These are phyloP conservation scores for Lycorma delicatula DNA, from an alignment of 1,140 invertebrate genomes.

Conservation along the genomic window DNA sequence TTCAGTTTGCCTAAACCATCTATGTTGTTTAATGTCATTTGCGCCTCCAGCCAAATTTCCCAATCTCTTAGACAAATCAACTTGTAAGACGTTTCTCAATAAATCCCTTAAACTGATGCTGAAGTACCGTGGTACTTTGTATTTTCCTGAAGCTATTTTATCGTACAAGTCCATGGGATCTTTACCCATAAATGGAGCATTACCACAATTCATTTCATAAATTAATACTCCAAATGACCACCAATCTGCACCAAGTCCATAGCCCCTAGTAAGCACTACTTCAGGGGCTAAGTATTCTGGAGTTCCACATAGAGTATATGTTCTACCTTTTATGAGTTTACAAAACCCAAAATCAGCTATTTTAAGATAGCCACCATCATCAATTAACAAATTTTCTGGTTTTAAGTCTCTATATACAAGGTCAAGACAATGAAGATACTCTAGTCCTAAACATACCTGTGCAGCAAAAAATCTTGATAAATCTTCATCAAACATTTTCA, in stretches of 20 bases:
- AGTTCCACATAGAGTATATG: slow-evolving; percentile 92
- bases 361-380: slow-evolving; percentile 58
- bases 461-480: slow-evolving; percentile 84
- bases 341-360: slow-evolving; percentile 15
- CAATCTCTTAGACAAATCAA: slow-evolving; percentile 78
- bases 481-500: slow-evolving; percentile 57
- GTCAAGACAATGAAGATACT: slow-evolving; percentile 86
- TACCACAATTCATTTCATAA: slow-evolving; percentile 75
- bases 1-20: slow-evolving; percentile 29
- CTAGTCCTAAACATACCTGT: slow-evolving; percentile 82
- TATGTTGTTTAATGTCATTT: slow-evolving; percentile 54
- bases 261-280: slow-evolving; percentile 89
- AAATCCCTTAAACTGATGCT: slow-evolving; percentile 74
- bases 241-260: slow-evolving; percentile 94
- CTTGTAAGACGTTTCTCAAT: slow-evolving; percentile 74
- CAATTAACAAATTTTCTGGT: slow-evolving; percentile 91
- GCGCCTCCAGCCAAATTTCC: slow-evolving; percentile 79
- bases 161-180: slow-evolving; percentile 88
- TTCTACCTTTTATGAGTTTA: slow-evolving; percentile 35
- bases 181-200: slow-evolving; percentile 71
- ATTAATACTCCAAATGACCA: slow-evolving; percentile 88
- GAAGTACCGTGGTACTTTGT: slow-evolving; percentile 58
- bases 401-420: slow-evolving; percentile 90
- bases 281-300: slow-evolving; percentile 94
- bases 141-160: slow-evolving; percentile 68